phyloP scores from a whole-genome alignment of 2,888 invertebrate species.

The Lepeophtheirus nordmannii region DNA sequence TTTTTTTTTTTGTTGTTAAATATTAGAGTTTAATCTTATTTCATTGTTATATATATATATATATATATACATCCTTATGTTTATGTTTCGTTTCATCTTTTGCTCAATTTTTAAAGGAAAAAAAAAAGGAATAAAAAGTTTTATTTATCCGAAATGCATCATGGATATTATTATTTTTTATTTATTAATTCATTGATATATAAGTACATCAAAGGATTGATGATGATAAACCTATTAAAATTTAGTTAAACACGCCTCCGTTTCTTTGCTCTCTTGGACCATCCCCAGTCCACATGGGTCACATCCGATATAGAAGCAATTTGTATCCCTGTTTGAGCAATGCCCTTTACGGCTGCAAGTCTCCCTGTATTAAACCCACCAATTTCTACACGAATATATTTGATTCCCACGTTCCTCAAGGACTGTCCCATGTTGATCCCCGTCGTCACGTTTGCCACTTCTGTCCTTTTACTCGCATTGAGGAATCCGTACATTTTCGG shows the following conservation, averaged over 20 bases:
- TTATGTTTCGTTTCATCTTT: too few species aligned
- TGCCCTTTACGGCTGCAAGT: conserved; percentile 5
- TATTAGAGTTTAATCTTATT: too few species aligned
- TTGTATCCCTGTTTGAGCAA: conserved; percentile 13
- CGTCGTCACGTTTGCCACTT: conserved; percentile 11
- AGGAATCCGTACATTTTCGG: conserved; percentile 14
- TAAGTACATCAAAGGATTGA: too few species aligned
- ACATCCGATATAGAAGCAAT: conserved; percentile 12
- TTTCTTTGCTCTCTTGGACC: conserved; percentile 18
- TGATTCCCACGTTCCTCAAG: neutral
- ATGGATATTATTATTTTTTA: too few species aligned
- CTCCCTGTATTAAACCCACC: conserved; percentile 18
- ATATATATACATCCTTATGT: too few species aligned
- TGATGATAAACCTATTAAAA: too few species aligned
- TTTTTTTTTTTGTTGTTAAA: too few species aligned
- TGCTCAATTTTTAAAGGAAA: too few species aligned
- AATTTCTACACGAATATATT: neutral
- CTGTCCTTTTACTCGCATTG: conserved; percentile 16
- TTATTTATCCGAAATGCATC: too few species aligned
- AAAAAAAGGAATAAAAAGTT: too few species aligned
- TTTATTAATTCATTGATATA: too few species aligned
- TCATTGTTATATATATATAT: too few species aligned
- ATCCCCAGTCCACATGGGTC: conserved; percentile 19
- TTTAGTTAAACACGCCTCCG: neutral
- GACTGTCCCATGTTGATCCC: conserved; percentile 9